Conservation (phyloP, 1,140 invertebrate genomes). For the Neodiprion virginianus region DNA sequence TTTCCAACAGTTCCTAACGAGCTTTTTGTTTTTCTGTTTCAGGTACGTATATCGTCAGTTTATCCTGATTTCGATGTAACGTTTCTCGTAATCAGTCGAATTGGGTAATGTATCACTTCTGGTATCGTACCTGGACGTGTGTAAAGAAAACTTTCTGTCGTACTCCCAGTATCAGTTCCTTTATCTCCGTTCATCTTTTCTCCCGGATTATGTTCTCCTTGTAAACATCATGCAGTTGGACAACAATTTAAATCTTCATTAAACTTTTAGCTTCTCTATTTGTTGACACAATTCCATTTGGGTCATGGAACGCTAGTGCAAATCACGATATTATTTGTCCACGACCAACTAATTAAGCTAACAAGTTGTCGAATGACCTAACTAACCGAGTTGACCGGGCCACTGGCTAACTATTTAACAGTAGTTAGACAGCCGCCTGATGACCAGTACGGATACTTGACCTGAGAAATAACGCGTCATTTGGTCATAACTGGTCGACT, state of each 20-base stretch:
- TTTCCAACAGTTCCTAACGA: no score
- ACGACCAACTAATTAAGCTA: not conserved
- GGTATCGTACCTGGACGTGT: no score
- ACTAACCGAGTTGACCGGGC: not conserved
- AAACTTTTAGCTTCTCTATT: not conserved
- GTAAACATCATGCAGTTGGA: not conserved
- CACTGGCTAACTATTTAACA: conserved; percentile 3
- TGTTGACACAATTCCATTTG: not conserved
- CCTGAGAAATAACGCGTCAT: not conserved
- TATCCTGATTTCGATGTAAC: no score
- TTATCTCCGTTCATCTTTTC: not conserved
- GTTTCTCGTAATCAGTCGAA: no score
- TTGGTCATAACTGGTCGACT: not conserved
- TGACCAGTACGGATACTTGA: not conserved
- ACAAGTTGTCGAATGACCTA: not conserved
- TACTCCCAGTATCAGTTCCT: not conserved
- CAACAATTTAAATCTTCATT: not conserved
- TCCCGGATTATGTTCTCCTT: not conserved
- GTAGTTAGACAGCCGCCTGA: not conserved
- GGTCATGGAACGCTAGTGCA: no score
- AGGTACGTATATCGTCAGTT: no score
- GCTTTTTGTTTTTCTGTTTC: no score
- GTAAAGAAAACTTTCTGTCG: no score
- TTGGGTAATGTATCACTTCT: no score
- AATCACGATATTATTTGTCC: no score